Evolutionary conservation across 2,113 vertebrate genomes (phyloP).

Genomic region (Megaptera novaeangliae): DNA sequence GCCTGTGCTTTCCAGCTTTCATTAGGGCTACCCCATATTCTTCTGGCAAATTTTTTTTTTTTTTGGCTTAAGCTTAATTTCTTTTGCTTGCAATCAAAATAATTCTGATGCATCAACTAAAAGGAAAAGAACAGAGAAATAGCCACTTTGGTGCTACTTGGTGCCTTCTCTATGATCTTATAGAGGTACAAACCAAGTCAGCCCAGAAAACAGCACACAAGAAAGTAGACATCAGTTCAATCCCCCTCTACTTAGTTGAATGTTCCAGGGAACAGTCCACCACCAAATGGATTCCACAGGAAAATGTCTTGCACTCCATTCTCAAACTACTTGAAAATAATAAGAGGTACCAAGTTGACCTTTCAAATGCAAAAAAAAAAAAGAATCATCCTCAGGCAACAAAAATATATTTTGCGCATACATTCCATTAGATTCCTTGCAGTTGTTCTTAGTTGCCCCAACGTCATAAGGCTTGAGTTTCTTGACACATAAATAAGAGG

Average conservation of each 20-base stretch:
- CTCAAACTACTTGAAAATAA: conserved; percentile 15
- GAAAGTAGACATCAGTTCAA: background rate
- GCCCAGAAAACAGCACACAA: background rate
- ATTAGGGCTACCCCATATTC: background rate
- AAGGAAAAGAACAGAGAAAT: background rate
- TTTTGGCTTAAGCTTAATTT: background rate
- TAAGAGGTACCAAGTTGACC: background rate
- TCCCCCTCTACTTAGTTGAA: background rate
- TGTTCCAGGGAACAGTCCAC: background rate
- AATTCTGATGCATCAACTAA: background rate
- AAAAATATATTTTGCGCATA: background rate
- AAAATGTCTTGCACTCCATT: background rate
- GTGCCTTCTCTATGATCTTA: background rate
- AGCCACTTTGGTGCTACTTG: background rate
- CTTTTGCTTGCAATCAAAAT: conserved; percentile 23
- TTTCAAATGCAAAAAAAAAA: background rate
- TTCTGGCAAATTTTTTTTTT: background rate
- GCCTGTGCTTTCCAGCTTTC: background rate
- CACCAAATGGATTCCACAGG: background rate
- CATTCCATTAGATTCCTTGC: background rate
- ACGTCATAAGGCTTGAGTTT: background rate
- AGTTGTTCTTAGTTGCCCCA: background rate
- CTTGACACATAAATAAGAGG: background rate
- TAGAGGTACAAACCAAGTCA: background rate
- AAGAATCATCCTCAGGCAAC: background rate